Base-by-base conservation (phyloP, 2,113 vertebrate genomes). In the Benitochromis conjunctus region DNA sequence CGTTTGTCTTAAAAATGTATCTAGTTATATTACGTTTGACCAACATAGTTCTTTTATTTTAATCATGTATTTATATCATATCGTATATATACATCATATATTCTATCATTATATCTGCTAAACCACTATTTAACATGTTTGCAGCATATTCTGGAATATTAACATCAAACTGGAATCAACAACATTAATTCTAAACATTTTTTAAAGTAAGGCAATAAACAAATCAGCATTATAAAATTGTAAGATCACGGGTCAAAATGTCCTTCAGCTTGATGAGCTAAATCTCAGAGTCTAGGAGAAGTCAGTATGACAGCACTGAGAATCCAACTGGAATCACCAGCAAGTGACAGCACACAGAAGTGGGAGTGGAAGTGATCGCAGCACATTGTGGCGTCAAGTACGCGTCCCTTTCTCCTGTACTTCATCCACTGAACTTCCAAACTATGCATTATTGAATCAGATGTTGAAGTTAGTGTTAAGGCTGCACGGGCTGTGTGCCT, bases 51-150 rank as follows among this genome's bases (percentile, higher is more conserved):
- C 7, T 0, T 64, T 64, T 36, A 62, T 62, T 0, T 62, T 62
- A 6, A 62, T 34, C 0, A 36, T 1, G 18, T 60, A 31, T 34
- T 19, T 36, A n/a, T 12, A 36, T 36, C 18, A 34, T 62, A 55
- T 0, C 41, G 11, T 11, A n/a, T n/a, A 43, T 0, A 21, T 21
- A 62, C 1, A 36, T n/a, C 12, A 38, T 8, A 21, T 38, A 13
- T 64, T 64, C 34, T 38, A 34, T 38, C 21, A 38, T 13, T 66
- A 41, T 66, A 41, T 41, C 34, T 66, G 62, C 34, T 66, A 66
- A 66, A 66, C 34, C 62, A 8, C 11, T n/a, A 36, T 36, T 36
- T 36, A 36, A 36, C 34, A 36, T 36, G 34, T 36, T 36, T 36
- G 34, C 34, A 36, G 6, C 7, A 36, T 36, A 36, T 36, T 36